A percentile compares a stretch with the other conserved stretches of the same genome.
phyloP scores from a whole-genome alignment of 2,797 vertebrate genomes.

The Tamandua tetradactyla region DNA sequence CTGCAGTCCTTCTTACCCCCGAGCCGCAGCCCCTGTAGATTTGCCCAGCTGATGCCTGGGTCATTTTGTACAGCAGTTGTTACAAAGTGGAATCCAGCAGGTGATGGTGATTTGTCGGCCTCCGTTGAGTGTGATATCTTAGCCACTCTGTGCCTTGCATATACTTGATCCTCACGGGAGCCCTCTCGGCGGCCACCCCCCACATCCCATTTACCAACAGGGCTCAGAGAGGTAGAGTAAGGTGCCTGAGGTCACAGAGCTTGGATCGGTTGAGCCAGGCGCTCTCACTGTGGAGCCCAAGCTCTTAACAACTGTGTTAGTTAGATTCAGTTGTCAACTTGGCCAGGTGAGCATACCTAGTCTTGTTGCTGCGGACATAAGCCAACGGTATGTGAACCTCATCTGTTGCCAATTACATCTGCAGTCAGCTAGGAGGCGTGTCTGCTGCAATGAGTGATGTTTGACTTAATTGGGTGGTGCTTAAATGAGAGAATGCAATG shows the following conservation, averaged over 20 bases:
- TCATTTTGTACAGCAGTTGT: conserved; percentile 18
- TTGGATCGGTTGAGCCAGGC: background rate
- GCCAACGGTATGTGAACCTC: too few relatives aligned
- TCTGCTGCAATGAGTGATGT: too few relatives aligned
- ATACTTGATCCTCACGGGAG: background rate
- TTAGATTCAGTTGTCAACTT: too few relatives aligned
- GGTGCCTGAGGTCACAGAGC: background rate
- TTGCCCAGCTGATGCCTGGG: background rate
- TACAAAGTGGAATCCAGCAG: too few relatives aligned
- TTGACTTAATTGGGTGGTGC: too few relatives aligned
- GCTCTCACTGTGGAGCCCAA: background rate
- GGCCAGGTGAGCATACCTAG: too few relatives aligned
- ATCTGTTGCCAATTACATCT: too few relatives aligned
- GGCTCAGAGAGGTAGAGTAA: background rate
- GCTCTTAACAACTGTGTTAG: too few relatives aligned
- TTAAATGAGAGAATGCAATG: too few relatives aligned
- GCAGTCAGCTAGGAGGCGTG: too few relatives aligned
- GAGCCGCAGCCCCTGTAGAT: background rate
- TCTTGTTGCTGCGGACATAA: too few relatives aligned
- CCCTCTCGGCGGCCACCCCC: background rate
- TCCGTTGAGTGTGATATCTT: background rate
- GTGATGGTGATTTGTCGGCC: background rate
- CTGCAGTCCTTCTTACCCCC: too few relatives aligned
- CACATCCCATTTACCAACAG: background rate
- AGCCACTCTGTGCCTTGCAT: background rate